Evolutionary conservation across 1,140 invertebrate genomes (phyloP), one percentile per base, ranked within the genome.

Genomic region (Atta cephalotes): DNA sequence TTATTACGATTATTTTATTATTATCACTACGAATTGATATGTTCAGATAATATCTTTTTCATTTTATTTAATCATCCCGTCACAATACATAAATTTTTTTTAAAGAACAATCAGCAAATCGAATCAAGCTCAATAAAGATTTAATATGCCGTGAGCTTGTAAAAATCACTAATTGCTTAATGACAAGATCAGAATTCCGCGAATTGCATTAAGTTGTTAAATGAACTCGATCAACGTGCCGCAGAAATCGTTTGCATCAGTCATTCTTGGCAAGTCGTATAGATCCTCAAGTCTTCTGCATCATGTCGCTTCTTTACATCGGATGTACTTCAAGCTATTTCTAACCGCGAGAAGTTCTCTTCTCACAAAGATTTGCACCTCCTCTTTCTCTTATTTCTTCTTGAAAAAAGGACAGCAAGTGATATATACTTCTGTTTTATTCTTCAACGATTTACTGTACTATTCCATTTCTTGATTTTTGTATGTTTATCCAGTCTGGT

Each of bases 221-320:
- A n/a, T 49, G n/a, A 76, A 10, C 39, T 63, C n/a, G 9, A 53
- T 53, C 18, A 49, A 10, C 18, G 60, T 60, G 31, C 6, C 53
- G 18, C 53, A 82, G 39, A 72, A 72, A 72, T 31, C 53, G 6
- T 72, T 72, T 53, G 21, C 51, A n/a, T 39, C 28, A 35, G 10
- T 12, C 31, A 16, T 53, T 82, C 28, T 82, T 82, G 79, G 66
- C 79, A 72, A 72, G 21, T 28, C 16, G 21, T 68, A 21, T 80
- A 71, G 35, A 82, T 60, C 31, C 14, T 71, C 18, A 60, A 14
- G 21, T 60, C 51, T 71, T 81, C 66, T 45, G 21, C 35, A 81
- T 82, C 66, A 49, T 6, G 14, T 12, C 2, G 51, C 68, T 82
- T 60, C 5, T 71, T 51, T 81, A 53, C 28, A 66, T 79, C 28